A percentile compares a stretch with the other conserved stretches of the same genome.
phyloP scores from a whole-genome alignment of 35 echinoderm and acorn worm genomes.

The Apostichopus parvimensis region DNA sequence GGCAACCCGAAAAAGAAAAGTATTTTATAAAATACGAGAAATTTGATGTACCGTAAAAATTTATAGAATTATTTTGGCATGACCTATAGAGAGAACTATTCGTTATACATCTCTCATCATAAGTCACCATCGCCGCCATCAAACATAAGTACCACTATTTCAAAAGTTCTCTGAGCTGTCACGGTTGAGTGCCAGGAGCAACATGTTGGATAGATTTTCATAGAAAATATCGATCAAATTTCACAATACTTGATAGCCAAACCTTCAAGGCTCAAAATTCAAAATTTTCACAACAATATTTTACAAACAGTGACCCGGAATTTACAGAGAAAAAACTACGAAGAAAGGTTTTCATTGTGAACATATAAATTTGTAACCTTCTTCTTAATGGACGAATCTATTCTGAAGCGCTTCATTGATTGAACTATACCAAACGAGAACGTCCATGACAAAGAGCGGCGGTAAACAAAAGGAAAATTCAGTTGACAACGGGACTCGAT shows the following conservation, averaged over 20 bases:
- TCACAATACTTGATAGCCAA: background rate
- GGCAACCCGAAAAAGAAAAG: too few species aligned
- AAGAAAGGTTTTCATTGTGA: background rate
- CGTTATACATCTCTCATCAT: too few species aligned
- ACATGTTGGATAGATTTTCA: background rate
- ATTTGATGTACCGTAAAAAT: too few species aligned
- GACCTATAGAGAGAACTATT: too few species aligned
- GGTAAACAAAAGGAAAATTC: slow-evolving; percentile 44
- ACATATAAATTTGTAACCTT: background rate
- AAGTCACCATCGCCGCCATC: too few species aligned
- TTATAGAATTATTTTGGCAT: too few species aligned
- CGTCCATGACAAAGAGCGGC: slow-evolving; percentile 40
- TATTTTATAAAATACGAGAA: too few species aligned
- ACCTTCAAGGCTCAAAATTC: background rate
- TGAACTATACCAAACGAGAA: slow-evolving; percentile 10
- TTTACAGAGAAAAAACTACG: background rate
- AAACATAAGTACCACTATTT: background rate
- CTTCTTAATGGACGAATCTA: slow-evolving; percentile 17
- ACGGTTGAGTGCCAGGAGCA: background rate
- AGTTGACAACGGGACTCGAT: slow-evolving; percentile 53
- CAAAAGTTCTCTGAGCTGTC: slow-evolving; percentile 4
- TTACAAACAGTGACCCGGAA: background rate
- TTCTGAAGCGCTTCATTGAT: slow-evolving; percentile 20
- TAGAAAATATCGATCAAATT: background rate
- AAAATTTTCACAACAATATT: too few species aligned